A percentile compares a stretch with the other conserved stretches of the same genome.
Evolutionary conservation across 2,888 invertebrate species (phyloP).

Genomic region (Drosophila prolongata): DNA sequence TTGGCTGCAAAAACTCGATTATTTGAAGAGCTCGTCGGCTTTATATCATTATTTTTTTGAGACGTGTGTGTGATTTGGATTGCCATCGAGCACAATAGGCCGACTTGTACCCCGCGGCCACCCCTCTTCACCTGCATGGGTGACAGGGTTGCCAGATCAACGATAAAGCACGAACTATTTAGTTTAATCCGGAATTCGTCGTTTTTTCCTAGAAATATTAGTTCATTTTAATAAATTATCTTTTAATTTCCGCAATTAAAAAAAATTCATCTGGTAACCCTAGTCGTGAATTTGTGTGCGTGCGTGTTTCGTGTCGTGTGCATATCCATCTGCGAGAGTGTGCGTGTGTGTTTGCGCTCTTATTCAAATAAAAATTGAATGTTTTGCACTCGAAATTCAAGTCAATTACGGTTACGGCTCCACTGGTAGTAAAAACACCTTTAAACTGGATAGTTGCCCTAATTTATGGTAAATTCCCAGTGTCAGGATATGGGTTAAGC

Average conservation of each 20-base stretch:
- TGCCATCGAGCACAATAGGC: constrained; percentile 23
- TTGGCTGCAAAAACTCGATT: constrained; percentile 28
- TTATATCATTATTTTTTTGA: constrained; percentile 14
- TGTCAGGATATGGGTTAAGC: not conserved
- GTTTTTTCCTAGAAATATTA: not conserved
- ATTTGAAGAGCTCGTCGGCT: constrained; percentile 21
- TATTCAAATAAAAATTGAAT: constrained; percentile 75
- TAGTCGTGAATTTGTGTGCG: not conserved
- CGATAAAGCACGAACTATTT: not conserved
- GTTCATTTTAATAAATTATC: no score
- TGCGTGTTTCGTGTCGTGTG: constrained; percentile 10
- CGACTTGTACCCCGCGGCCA: constrained; percentile 11
- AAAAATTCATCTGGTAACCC: constrained; percentile 18
- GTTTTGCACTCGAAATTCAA: constrained; percentile 45
- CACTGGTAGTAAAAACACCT: constrained; percentile 6
- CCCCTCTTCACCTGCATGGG: constrained; percentile 12
- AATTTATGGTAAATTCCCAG: not conserved
- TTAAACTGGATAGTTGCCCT: not conserved
- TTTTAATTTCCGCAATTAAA: not conserved
- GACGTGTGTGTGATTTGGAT: constrained; percentile 4
- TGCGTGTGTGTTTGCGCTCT: constrained; percentile 51
- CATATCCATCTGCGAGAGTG: constrained; percentile 10
- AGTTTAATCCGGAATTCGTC: not conserved
- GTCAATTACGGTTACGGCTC: constrained; percentile 19
- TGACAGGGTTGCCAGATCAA: constrained; percentile 17